Base-by-base conservation (phyloP, 2,113 vertebrate species). In the Actenoides lindsayi region DNA sequence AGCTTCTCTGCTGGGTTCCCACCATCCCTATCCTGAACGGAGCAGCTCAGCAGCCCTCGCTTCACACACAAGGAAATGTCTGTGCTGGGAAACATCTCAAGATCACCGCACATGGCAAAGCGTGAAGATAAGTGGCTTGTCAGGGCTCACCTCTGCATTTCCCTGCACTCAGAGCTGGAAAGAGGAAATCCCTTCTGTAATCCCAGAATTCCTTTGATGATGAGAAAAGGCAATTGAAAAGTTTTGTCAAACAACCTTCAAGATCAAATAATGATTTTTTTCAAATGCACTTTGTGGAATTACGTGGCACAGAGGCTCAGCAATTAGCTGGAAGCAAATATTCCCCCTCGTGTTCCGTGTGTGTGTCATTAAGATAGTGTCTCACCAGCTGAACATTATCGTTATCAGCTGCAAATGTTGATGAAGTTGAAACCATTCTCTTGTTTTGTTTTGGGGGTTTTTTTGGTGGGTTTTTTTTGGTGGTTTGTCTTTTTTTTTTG, bases 301-400 rank as follows among this genome's bases (percentile, higher is more conserved):
- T 62, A 73, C 27, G 42, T 0, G 1, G 62, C 76, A 25, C 12
- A 35, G 20, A 64, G 74, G 48, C 81, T 93, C 48, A 71, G 93
- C 91, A 94, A 78, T 91, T 51, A 92, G 42, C 86, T 81, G 73
- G 51, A 94, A 95, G 60, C 56, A 94, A 84, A 87, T 84, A 87
- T 56, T 94, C 89, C 86, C 78, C 42, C 87, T 94, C 23, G 35
- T 91, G 84, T 89, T 86, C 86, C 0, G 0, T 69, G 35, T 68
- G 69, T 54, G 31, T 71, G 65, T 71, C 69, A 67, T 80, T 91
- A 71, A 51, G 48, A 37, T 33, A 16, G 39, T 19, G 48, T 71
- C 87, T 95, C 77, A 71, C 74, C 57, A 56, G 69, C n/a, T 68
- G 30, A 84, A 42, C 30, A 35, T 59, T 59, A 8, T 30, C 86